phyloP scores from a whole-genome alignment of 2,888 invertebrate species.

The Byasa hedistus region DNA sequence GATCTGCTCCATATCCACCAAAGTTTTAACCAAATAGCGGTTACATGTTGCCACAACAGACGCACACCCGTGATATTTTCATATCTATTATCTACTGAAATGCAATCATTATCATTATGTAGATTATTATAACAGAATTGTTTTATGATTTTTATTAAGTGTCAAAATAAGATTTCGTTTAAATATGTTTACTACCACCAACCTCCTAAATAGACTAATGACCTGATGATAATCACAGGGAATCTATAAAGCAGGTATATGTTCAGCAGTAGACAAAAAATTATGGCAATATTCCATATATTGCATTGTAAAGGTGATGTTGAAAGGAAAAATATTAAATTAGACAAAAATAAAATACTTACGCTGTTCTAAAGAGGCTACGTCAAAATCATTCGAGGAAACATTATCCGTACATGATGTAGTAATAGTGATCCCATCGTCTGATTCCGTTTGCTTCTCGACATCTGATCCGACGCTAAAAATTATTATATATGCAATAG shows the following conservation, averaged over 20 bases:
- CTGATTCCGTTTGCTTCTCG: conserved; percentile 45
- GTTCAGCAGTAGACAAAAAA: too few species aligned
- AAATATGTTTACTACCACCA: too few species aligned
- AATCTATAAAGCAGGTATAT: too few species aligned
- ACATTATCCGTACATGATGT: conserved; percentile 50
- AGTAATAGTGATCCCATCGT: conserved; percentile 53
- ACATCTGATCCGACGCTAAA: conserved; percentile 77
- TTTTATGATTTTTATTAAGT: too few species aligned
- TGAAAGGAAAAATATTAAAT: not conserved
- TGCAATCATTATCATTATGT: not conserved
- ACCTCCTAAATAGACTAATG: too few species aligned
- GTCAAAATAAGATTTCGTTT: too few species aligned
- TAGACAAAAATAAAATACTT: conserved; percentile 40
- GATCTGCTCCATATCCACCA: conserved; percentile 83
- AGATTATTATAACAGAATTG: not conserved
- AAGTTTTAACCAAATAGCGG: conserved; percentile 84
- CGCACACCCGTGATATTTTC: conserved; percentile 46
- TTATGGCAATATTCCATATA: too few species aligned
- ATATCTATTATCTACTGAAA: conserved; percentile 46
- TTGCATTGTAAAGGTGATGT: too few species aligned
- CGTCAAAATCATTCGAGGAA: conserved; percentile 46
- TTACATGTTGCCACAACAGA: conserved; percentile 80
- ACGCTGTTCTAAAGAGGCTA: conserved; percentile 57
- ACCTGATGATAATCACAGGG: too few species aligned
- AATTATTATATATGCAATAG: not conserved